Base-by-base conservation (phyloP, 2,113 vertebrate genomes). In the Nycticorax nycticorax region DNA sequence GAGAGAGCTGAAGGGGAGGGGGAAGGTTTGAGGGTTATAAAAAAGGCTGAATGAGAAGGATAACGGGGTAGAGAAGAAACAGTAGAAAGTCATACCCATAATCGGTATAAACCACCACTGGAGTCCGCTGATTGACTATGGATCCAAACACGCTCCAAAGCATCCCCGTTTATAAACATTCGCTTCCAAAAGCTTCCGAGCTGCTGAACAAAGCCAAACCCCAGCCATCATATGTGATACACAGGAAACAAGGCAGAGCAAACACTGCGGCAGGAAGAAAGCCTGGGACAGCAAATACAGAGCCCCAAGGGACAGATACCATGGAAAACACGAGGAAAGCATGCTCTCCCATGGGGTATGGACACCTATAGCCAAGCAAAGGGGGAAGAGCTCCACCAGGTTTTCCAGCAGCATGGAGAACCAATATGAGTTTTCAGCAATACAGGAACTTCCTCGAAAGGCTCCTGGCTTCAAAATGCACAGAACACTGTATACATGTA, bases 151-250 rank as follows among this genome's bases (percentile, higher is more conserved):
- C 5, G 11, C 32, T 39, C 83, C 72, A 47, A n/a, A 85, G 66
- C 62, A 96, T 66, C 67, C 78, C 85, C 92, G 76, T 95, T 96
- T 92, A 84, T 64, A 74, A 93, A 95, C 53, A 88, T 20, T 67
- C 59, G 26, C 41, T 92, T 94, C 72, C 92, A 89, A 97, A 94
- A 92, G 73, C 88, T 96, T 80, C 91, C 84, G 82, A 93, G 78
- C 92, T 86, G 72, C 75, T 19, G 43, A 89, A 72, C 27, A 41
- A 89, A 94, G 93, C 33, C 73, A 95, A 96, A 86, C 88, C 48
- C 53, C 91, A 95, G 88, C 60, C 85, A 68, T 68, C 57, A 80
- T 33, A 83, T 3, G 47, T 33, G 72, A 96, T 90, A 92, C 89
- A 96, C 67, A 92, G 90, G 88, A 94, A 77, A 83, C 0, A 35